Evolutionary conservation across 2,113 vertebrate genomes (phyloP).

Genomic region (Zosterops lateralis): DNA sequence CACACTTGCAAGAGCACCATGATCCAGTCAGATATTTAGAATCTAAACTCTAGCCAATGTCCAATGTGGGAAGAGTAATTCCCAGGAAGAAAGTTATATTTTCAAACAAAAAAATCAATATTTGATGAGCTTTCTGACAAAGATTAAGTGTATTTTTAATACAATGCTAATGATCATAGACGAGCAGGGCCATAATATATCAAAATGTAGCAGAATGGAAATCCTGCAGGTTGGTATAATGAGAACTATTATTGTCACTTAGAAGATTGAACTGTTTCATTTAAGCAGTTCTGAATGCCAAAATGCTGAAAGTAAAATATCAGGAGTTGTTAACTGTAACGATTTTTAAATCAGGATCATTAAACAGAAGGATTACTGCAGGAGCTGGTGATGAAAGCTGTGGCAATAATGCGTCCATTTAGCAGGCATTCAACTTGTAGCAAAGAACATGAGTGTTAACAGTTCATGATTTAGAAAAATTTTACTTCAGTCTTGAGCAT

Average conservation of each 20-base stretch:
- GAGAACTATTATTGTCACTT: conserved; percentile 62
- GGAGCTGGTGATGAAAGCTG: conserved; percentile 41
- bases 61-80: background rate
- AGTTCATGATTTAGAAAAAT: conserved; percentile 56
- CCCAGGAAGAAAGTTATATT: background rate
- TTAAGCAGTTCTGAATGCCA: conserved; percentile 60
- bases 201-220: conserved; percentile 37
- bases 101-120: conserved; percentile 35
- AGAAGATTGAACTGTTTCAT: conserved; percentile 66
- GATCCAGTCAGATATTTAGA: background rate
- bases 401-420: conserved; percentile 23
- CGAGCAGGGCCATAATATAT: background rate
- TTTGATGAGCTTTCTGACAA: conserved; percentile 21
- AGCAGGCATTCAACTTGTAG: conserved; percentile 6
- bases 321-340: conserved; percentile 62
- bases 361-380: conserved; percentile 68
- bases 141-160: conserved; percentile 37
- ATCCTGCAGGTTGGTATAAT: conserved; percentile 57
- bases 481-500: conserved; percentile 23
- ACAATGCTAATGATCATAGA: conserved; percentile 27
- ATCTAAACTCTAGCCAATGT: background rate
- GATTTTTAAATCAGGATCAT: conserved; percentile 71
- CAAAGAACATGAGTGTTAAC: conserved; percentile 21
- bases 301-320: conserved; percentile 65
- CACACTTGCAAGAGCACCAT: background rate